A percentile compares a stretch with the other conserved stretches of the same genome.
phyloP scores from a whole-genome alignment of 2,113 vertebrate species.

The Rhinichthys klamathensis region DNA sequence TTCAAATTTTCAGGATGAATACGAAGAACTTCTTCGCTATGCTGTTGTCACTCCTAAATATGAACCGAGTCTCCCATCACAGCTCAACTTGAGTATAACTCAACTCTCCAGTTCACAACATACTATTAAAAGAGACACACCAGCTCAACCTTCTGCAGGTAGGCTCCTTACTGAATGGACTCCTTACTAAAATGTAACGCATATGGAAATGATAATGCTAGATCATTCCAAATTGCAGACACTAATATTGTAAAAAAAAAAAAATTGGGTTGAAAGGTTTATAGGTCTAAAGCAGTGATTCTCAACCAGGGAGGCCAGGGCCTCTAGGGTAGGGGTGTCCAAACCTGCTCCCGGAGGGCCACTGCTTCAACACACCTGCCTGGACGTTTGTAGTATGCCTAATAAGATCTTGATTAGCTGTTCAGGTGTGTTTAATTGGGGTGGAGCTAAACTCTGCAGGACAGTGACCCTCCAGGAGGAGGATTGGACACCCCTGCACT shows the following conservation, averaged over 20 bases:
- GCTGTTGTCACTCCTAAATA: constrained; percentile 82
- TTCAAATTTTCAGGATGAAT: constrained; percentile 82
- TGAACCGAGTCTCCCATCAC: constrained; percentile 66
- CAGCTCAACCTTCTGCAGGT: constrained; percentile 25
- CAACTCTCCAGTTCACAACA: constrained; percentile 60
- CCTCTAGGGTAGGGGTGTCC: no score
- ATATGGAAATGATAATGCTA: not conserved
- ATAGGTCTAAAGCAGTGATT: not conserved
- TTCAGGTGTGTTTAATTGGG: no score
- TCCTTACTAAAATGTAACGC: no score
- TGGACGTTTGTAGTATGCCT: no score
- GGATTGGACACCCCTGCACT: no score
- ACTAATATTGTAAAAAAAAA: not conserved
- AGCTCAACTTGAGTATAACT: constrained; percentile 60
- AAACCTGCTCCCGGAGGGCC: no score
- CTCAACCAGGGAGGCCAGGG: no score
- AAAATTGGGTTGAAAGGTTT: not conserved
- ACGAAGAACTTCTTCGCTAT: constrained; percentile 87
- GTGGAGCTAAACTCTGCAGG: no score
- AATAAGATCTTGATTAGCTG: no score
- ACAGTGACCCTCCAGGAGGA: no score
- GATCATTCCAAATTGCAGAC: not conserved
- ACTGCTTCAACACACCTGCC: no score
- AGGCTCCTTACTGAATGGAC: not conserved
- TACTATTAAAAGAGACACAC: constrained; percentile 60